phyloP scores from a whole-genome alignment of 2,888 invertebrate genomes.

The Dynastes grantii region DNA sequence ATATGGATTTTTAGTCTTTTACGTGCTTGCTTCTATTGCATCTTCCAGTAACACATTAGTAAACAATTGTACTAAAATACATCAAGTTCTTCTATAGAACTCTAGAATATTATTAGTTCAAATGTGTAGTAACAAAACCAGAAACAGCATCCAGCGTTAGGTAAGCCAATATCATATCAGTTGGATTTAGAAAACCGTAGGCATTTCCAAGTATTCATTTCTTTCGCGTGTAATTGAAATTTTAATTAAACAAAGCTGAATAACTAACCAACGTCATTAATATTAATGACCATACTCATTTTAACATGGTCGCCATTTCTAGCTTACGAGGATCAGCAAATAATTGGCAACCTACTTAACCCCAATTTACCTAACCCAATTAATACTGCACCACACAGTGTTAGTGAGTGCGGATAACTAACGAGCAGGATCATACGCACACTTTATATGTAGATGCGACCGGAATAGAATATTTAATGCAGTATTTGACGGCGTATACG shows the following conservation, averaged over 20 bases:
- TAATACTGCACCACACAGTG: background rate
- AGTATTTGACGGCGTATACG: background rate
- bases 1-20: no score
- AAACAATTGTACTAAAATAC: no score
- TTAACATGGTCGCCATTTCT: constrained; percentile 16
- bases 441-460: constrained; percentile 31
- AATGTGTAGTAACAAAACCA: no score
- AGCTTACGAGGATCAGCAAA: constrained; percentile 25
- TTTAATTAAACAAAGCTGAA: background rate
- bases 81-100: no score
- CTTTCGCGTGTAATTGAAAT: background rate
- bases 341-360: constrained; percentile 41
- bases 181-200: no score
- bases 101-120: no score
- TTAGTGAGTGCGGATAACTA: background rate
- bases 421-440: constrained; percentile 1
- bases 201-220: no score
- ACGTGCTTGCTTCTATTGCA: no score
- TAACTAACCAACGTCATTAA: constrained; percentile 21
- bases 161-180: no score
- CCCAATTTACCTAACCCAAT: constrained; percentile 45
- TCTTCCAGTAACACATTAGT: no score
- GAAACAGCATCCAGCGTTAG: no score
- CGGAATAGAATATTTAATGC: constrained; percentile 38
- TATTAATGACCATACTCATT: constrained; percentile 24